These are phyloP conservation scores for Pholis gunnellus DNA, from an alignment of 2,113 vertebrate genomes.

Conservation along the genomic window DNA sequence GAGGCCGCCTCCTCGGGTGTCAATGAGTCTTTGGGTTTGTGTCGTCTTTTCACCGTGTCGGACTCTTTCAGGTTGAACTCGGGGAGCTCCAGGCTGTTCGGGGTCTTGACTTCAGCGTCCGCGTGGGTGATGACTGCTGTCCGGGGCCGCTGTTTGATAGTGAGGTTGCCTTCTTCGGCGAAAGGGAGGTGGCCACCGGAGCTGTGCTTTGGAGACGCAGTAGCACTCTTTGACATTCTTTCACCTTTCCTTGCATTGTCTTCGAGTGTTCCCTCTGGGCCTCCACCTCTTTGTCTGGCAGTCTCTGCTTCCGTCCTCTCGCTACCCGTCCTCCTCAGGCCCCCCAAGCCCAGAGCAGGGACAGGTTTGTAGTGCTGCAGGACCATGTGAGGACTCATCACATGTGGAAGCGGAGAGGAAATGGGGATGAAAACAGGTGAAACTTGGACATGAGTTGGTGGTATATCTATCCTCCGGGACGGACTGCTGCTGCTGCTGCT, in stretches of 20 bases:
- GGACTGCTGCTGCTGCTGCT: conserved; percentile 56
- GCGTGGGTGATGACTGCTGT: conserved; percentile 29
- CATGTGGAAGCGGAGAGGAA: conserved; percentile 24
- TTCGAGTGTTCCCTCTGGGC: conserved; percentile 38
- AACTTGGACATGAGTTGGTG: conserved; percentile 33
- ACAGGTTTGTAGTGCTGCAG: conserved; percentile 56
- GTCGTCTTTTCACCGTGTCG: conserved; percentile 93
- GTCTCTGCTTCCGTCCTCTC: conserved; percentile 61
- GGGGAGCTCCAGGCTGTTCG: conserved; percentile 74
- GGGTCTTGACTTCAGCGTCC: conserved; percentile 44
- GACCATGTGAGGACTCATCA: conserved; percentile 25
- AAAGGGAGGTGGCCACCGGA: conserved; percentile 91
- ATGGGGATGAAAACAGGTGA: conserved; percentile 41
- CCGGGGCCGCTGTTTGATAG: conserved; percentile 95
- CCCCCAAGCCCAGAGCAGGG: conserved; percentile 64
- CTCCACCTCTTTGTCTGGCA: conserved; percentile 40
- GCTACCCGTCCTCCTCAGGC: conserved; percentile 83
- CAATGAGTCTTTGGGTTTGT: conserved; percentile 86
- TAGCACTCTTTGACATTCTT: conserved; percentile 43
- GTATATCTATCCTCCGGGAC: conserved; percentile 38
- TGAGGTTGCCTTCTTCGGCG: conserved; percentile 95
- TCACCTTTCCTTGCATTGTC: conserved; percentile 69
- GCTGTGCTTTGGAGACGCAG: conserved; percentile 82
- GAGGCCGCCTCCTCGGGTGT: conserved; percentile 64
- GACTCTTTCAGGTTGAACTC: conserved; percentile 97